Base-by-base conservation (phyloP, 2,113 vertebrate genomes). In the Psittacula cyanocephala region DNA sequence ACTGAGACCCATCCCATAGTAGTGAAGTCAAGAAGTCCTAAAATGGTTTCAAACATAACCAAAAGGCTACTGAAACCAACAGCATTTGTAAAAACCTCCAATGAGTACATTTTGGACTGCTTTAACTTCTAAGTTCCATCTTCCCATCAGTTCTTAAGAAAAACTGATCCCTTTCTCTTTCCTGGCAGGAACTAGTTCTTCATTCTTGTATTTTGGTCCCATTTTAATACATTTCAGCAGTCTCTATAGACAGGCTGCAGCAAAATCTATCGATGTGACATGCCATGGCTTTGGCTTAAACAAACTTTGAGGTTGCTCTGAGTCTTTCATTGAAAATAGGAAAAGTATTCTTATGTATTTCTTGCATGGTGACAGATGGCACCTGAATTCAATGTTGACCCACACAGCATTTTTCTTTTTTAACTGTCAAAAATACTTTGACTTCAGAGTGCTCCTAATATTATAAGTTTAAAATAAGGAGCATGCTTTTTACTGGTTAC, bases 51-150 rank as follows among this genome's bases (percentile, higher is more conserved):
- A 53, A 12, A 35, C 37, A 44, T 39, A 28, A 50, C 7, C 37
- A 19, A 17, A 39, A 37, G 37, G 37, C 44, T 39, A 4, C 46
- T 29, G 47, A 33, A 69, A 20, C 35, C 47, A 28, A 3, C 10
- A 68, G 68, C 37, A 3, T 39, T 11, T 1, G 2, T 69, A 15
- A 33, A 63, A 57, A 19, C 55, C 53, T 17, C 63, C 5, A 2
- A 27, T 0, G 1, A 52, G 28, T 5, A 16, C 1, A 2, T 50
- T 31, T 46, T 12, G 52, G n/a, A 4, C 25, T 17, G 18, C 64
- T 78, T 41, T 41, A 31, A 10, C 29, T 17, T 41, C 29, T 59
- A 59, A 11, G 2, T 15, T 10, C 17, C 18, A 1, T 64, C 39
- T 50, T 78, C 4, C 52, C 59, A 60, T 8, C 29, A 28, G 59